Evolutionary conservation across 2,888 invertebrate species (phyloP).

Genomic region (Thecophora atra): DNA sequence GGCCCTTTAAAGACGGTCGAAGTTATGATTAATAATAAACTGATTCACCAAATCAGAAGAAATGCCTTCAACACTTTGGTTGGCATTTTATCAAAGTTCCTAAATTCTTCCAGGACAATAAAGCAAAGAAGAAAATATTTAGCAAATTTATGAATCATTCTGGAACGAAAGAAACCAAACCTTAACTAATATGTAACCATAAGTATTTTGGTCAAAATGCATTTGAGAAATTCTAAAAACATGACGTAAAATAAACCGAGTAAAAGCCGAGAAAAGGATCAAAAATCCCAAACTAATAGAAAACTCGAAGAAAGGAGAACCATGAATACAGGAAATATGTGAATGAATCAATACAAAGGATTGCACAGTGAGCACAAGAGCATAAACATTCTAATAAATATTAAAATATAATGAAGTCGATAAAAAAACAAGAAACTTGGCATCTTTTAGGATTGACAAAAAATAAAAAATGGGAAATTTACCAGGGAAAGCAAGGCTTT

Average conservation of each 20-base stretch:
- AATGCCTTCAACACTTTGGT: too few species aligned
- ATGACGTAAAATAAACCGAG: not conserved
- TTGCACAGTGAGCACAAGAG: too few species aligned
- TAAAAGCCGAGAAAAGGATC: not conserved
- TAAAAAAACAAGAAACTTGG: too few species aligned
- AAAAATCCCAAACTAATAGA: not conserved
- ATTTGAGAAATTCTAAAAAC: not conserved
- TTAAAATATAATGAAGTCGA: too few species aligned
- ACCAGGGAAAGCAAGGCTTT: too few species aligned
- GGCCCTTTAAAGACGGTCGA: too few species aligned
- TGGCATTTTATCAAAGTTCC: not conserved
- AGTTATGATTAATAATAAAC: too few species aligned
- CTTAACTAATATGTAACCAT: slow-evolving; percentile 44
- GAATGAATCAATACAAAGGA: not conserved
- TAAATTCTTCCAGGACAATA: not conserved
- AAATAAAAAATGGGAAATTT: not conserved
- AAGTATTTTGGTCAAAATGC: slow-evolving; percentile 45
- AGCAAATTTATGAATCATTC: not conserved
- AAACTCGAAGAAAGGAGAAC: too few species aligned
- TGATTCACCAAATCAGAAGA: too few species aligned
- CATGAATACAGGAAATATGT: not conserved
- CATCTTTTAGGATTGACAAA: too few species aligned
- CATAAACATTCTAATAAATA: too few species aligned
- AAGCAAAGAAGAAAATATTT: slow-evolving; percentile 5
- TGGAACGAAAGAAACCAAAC: not conserved